Evolutionary conservation across 2,113 vertebrate genomes (phyloP).

Genomic region (Urocynchramus pylzowi): DNA sequence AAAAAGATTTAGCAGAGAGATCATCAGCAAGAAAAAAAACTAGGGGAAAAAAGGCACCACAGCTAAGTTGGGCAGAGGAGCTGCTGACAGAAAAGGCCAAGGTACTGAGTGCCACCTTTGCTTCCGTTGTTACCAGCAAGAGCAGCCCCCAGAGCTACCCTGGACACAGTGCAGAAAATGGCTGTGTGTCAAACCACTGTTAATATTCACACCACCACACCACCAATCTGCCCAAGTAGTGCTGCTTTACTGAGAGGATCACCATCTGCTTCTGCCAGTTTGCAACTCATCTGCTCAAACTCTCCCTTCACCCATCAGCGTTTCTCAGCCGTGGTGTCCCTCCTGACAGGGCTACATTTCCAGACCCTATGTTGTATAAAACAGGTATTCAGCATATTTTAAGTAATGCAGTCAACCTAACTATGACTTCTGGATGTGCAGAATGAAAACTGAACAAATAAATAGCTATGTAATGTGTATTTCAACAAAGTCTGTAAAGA

Average conservation of each 20-base stretch:
- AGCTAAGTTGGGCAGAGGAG: not conserved
- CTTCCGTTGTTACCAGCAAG: not conserved
- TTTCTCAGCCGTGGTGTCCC: not conserved
- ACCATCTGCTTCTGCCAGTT: not conserved
- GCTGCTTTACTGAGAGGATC: not conserved
- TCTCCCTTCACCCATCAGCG: fast-evolving
- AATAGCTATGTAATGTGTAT: not conserved
- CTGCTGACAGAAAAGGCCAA: not conserved
- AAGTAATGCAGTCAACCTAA: not conserved
- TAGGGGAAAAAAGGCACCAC: not conserved
- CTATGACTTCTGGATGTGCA: not conserved
- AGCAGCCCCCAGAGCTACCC: not conserved
- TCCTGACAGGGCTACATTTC: not conserved
- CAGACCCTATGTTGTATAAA: not conserved
- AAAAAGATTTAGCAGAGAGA: not conserved
- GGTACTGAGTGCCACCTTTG: not conserved
- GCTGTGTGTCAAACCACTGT: not conserved
- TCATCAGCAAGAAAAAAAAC: not conserved
- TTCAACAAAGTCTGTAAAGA: slow-evolving; percentile 10
- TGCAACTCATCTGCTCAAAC: not conserved
- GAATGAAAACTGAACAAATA: not conserved
- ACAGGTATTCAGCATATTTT: not conserved
- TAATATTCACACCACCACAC: not conserved
- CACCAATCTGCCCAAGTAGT: not conserved
- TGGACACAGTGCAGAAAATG: not conserved